A percentile compares a stretch with the other conserved stretches of the same genome.
phyloP scores from a whole-genome alignment of 2,797 vertebrate species.

The Melanotaenia maccullochi region DNA sequence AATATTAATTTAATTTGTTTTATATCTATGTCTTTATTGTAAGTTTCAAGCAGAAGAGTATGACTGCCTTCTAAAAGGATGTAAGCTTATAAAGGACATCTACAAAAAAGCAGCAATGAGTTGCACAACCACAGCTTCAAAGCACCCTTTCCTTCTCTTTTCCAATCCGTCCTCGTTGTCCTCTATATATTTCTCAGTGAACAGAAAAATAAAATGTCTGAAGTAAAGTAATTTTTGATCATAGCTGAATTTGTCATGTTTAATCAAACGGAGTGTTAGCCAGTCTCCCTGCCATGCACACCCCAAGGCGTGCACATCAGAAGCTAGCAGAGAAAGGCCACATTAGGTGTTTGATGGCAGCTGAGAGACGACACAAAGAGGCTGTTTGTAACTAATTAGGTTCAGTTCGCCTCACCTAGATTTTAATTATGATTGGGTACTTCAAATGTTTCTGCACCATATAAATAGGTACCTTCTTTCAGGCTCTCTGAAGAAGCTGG shows the following conservation, averaged over 20 bases:
- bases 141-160: constrained; percentile 23
- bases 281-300: constrained; percentile 26
- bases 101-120: constrained; percentile 24
- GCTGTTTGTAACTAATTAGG: constrained; percentile 66
- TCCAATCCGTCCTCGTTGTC: constrained; percentile 33
- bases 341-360: constrained; percentile 58
- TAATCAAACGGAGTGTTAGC: constrained; percentile 58
- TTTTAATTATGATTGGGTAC: constrained; percentile 71
- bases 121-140: constrained; percentile 35
- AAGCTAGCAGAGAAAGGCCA: constrained; percentile 53
- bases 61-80: constrained; percentile 15
- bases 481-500: constrained; percentile 19
- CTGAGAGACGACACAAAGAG: constrained; percentile 53
- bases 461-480: constrained; percentile 26
- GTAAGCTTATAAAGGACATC: constrained; percentile 30
- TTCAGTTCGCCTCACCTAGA: constrained; percentile 61
- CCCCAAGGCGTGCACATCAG: constrained; percentile 52
- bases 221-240: constrained; percentile 53
- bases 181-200: constrained; percentile 30
- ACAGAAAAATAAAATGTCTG: constrained; percentile 16
- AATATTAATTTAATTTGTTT: neutral
- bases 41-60: constrained; percentile 3
- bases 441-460: constrained; percentile 43
- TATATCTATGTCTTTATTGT: neutral
- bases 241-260: constrained; percentile 48